These are phyloP conservation scores for Dendropsophus ebraccatus DNA, from an alignment of 2,113 vertebrate genomes.

Conservation along the genomic window DNA sequence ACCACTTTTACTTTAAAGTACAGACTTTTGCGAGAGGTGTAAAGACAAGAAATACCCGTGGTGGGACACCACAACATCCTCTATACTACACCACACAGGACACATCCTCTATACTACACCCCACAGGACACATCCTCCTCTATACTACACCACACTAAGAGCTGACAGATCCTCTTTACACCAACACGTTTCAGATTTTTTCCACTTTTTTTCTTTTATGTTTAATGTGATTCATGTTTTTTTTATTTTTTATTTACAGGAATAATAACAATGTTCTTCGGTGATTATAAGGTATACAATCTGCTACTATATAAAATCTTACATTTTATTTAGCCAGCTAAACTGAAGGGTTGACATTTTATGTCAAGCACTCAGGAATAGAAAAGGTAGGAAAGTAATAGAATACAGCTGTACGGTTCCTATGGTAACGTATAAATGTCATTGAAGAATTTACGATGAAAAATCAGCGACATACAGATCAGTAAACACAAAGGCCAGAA, in stretches of 20 bases:
- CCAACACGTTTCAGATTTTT: background rate
- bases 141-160: background rate
- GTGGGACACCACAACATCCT: no score
- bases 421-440: conserved; percentile 68
- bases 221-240: no score
- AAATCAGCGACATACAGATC: conserved; percentile 65
- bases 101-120: no score
- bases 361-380: conserved; percentile 37
- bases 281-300: background rate
- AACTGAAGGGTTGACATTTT: conserved; percentile 28
- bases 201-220: no score
- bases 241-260: background rate
- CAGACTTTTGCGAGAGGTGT: no score
- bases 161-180: background rate
- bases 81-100: no score
- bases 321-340: conserved; percentile 41
- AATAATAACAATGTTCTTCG: background rate
- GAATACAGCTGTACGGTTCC: conserved; percentile 65
- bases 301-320: background rate
- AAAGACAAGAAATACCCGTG: no score
- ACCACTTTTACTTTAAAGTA: no score
- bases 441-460: conserved; percentile 61
- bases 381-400: conserved; percentile 46
- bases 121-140: no score
- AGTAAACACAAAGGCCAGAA: conserved; percentile 59